Evolutionary conservation across 2,888 invertebrate species (phyloP), one percentile per base, ranked within the genome.

Genomic region (Dicycla oo): DNA sequence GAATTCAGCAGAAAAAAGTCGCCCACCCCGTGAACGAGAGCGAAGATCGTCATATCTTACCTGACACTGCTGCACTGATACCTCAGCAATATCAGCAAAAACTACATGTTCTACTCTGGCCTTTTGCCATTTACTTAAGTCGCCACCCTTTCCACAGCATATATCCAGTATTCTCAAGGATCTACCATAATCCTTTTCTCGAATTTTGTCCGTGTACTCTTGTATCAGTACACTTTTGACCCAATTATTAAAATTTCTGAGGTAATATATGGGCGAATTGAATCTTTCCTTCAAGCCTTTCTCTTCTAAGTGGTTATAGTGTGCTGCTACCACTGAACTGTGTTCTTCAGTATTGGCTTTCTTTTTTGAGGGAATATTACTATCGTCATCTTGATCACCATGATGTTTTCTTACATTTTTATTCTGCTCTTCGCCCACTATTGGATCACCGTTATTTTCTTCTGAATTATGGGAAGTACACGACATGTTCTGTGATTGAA

Each of bases 191-290:
- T 97, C 97, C 87, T 97, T 97, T 82, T 97, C 96, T 88, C 97
- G 97, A 60, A 97, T 96, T 92, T 97, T 97, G 80, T 95, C 97
- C 87, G 97, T 95, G 93, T 98, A 97, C 94, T 98, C 97, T 97
- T 98, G 97, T 87, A 99, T 99, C 0, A 99, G 96, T 96, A 99
- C 98, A 93, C 98, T 98, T 95, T 99, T 99, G 20, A 99, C 97
- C 99, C 99, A 99, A 93, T 99, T 99, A 93, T 99, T 99, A 91
- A 99, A 99, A 94, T 99, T 99, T 83, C 99, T 97, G 96, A 99
- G 97, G 91, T 98, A 98, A 88, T 98, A 98, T 86, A 99, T 99
- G 40, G 98, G 97, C 40, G 99, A 99, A 88, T 98, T 97, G 82
- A 97, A 97, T 62, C 99, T 96, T 85, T 97, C 97, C 62, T 96